Percentiles rank a stretch among this genome's conserved stretches.
Evolutionary conservation across 2,113 vertebrate species (phyloP).

Genomic region (Chunga burmeisteri): DNA sequence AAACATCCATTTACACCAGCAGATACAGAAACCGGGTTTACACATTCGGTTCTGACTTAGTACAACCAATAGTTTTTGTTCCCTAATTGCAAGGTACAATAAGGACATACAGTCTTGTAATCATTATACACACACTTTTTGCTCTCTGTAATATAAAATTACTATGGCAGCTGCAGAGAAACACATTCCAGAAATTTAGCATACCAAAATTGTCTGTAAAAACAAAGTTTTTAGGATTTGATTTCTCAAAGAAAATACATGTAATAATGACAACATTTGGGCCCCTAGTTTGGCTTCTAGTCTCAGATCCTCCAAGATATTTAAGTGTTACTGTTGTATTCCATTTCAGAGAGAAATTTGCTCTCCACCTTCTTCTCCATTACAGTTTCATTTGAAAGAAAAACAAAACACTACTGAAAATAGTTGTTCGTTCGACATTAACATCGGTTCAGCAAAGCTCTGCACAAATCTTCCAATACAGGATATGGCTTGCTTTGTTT

Average conservation of each 20-base stretch:
- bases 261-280: neutral
- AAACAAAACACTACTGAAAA: constrained; percentile 22
- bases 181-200: neutral
- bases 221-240: neutral
- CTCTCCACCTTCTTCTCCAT: neutral
- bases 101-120: neutral
- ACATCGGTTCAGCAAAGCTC: neutral
- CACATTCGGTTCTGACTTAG: neutral
- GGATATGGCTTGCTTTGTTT: neutral
- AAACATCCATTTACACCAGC: neutral
- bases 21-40: neutral
- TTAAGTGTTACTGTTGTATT: neutral
- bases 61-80: neutral
- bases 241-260: neutral
- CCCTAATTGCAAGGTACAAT: neutral
- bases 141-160: neutral
- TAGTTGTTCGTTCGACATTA: neutral
- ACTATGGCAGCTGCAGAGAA: neutral
- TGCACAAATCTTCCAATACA: neutral
- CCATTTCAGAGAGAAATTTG: neutral
- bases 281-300: neutral
- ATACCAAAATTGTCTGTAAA: neutral
- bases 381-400: neutral
- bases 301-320: neutral
- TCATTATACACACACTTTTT: neutral